These are phyloP conservation scores for Oligia fasciuncula DNA, from an alignment of 2,888 invertebrate species.

Conservation along the genomic window DNA sequence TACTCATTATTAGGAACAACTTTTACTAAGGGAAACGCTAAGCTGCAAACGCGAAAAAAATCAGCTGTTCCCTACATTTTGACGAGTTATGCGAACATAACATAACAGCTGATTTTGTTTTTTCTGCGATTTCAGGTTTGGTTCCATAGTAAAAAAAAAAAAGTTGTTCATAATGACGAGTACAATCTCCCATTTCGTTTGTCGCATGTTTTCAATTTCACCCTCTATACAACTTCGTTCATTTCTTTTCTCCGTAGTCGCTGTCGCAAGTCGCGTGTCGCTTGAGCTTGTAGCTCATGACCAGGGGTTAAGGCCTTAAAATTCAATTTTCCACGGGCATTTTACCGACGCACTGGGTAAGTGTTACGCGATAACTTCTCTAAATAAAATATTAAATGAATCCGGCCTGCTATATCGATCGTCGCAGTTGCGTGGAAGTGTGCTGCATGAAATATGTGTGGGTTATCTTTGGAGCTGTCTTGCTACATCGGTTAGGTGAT, in stretches of 20 bases:
- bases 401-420: constrained; percentile 65
- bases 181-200: no score
- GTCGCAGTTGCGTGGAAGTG: constrained; percentile 48
- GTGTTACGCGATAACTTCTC: constrained; percentile 60
- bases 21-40: no score
- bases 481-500: background rate
- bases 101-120: no score
- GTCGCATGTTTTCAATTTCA: no score
- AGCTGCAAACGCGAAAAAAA: no score
- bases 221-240: background rate
- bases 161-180: no score
- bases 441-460: constrained; percentile 53
- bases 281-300: background rate
- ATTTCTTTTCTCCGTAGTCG: background rate
- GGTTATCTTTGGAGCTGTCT: background rate
- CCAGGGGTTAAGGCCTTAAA: constrained; percentile 43
- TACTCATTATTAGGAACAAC: no score
- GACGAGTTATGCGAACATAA: no score
- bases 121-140: no score
- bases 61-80: no score
- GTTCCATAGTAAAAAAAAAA: no score
- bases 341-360: constrained; percentile 50
- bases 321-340: constrained; percentile 63
- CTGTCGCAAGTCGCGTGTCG: background rate
- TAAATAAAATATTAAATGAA: constrained; percentile 69